Evolutionary conservation across 2,888 invertebrate species (phyloP).

Genomic region (Eristalis arbustorum): DNA sequence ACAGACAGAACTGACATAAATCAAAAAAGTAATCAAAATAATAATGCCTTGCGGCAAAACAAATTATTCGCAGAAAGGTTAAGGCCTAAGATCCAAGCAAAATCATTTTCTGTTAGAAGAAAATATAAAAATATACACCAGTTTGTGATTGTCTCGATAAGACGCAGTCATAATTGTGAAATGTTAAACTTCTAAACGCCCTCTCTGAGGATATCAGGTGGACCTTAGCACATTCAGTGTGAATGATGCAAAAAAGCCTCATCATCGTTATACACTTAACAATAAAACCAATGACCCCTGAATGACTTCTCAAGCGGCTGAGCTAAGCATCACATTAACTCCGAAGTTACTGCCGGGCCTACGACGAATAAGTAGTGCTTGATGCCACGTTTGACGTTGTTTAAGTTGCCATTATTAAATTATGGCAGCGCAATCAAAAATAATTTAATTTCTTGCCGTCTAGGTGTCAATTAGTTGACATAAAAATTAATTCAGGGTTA

Average conservation of each 20-base stretch:
- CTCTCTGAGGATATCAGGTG: background rate
- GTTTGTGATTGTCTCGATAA: background rate
- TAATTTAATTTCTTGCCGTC: conserved; percentile 6
- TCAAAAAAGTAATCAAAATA: no score
- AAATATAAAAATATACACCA: background rate
- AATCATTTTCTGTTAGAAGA: no score
- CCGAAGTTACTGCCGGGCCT: background rate
- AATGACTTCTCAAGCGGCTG: background rate
- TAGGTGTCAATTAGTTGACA: conserved; percentile 24
- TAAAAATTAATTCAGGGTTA: background rate
- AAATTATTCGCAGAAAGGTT: no score
- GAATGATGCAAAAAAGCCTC: no score
- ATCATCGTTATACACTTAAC: background rate
- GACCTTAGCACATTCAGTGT: background rate
- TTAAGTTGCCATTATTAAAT: conserved; percentile 1
- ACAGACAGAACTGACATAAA: no score
- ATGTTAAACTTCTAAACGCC: background rate
- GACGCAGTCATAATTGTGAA: background rate
- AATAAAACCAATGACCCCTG: background rate
- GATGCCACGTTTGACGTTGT: background rate
- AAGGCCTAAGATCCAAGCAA: no score
- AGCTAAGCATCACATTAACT: background rate
- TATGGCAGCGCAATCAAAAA: conserved; percentile 16
- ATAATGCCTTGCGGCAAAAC: no score
- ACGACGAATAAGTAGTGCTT: background rate